Percentiles rank a stretch among this genome's conserved stretches.
Conservation (phyloP, 2,888 invertebrate species). For the Eupithecia inturbata region DNA sequence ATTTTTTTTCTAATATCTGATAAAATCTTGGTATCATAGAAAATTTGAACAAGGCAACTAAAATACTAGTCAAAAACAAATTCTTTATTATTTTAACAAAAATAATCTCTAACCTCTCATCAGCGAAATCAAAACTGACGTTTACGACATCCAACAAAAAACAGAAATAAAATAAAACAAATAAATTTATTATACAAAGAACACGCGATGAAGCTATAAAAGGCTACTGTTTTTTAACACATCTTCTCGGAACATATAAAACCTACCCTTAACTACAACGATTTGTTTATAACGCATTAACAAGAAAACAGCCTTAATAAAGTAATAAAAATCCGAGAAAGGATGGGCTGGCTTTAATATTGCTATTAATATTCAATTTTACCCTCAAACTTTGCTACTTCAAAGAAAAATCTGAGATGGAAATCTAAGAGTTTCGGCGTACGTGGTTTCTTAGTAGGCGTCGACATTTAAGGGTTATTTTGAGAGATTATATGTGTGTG, state of each 20-base stretch:
- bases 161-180: slow-evolving; percentile 65
- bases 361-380: slow-evolving; percentile 84
- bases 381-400: slow-evolving; percentile 74
- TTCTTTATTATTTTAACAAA: neutral
- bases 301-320: slow-evolving; percentile 74
- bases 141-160: slow-evolving; percentile 56
- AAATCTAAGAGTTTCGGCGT: slow-evolving; percentile 75
- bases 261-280: slow-evolving; percentile 62
- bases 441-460: slow-evolving; percentile 73
- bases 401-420: slow-evolving; percentile 81
- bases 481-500: slow-evolving; percentile 46
- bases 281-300: slow-evolving; percentile 81
- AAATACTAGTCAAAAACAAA: neutral
- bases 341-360: slow-evolving; percentile 74
- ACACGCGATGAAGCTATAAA: slow-evolving; percentile 77
- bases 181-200: slow-evolving; percentile 61
- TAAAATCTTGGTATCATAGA: neutral
- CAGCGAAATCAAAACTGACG: slow-evolving; percentile 41
- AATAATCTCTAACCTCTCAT: slow-evolving; percentile 25
- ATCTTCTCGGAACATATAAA: slow-evolving; percentile 68
- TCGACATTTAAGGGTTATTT: slow-evolving; percentile 51
- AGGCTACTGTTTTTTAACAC: slow-evolving; percentile 83
- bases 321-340: slow-evolving; percentile 78
- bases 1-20: neutral
- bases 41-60: neutral